Conservation (phyloP, 2,797 vertebrate genomes). For the Astyanax mexicanus region DNA sequence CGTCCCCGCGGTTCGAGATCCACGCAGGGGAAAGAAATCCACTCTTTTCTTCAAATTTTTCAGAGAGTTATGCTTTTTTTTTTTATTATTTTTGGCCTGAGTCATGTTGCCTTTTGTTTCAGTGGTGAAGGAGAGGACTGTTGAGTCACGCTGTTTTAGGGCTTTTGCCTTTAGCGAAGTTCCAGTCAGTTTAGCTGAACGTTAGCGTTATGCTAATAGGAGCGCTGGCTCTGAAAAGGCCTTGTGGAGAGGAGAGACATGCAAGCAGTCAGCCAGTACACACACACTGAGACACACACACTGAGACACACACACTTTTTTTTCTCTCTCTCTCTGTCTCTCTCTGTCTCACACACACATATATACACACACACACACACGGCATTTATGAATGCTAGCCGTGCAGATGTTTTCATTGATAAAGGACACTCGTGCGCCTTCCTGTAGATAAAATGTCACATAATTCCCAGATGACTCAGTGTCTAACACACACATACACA, state of each 20-base stretch:
- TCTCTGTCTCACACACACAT: neutral
- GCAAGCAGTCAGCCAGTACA: neutral
- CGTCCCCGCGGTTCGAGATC: neutral
- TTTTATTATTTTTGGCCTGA: neutral
- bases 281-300: too few relatives aligned
- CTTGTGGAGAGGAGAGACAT: neutral
- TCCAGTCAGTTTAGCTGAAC: slow-evolving; percentile 35
- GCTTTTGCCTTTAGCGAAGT: slow-evolving; percentile 34
- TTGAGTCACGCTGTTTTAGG: slow-evolving; percentile 35
- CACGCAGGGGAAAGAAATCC: neutral
- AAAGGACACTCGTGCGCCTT: slow-evolving; percentile 34
- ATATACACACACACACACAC: neutral
- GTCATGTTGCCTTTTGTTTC: neutral
- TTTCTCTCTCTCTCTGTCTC: neutral
- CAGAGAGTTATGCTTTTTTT: neutral
- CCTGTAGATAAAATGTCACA: slow-evolving; percentile 35
- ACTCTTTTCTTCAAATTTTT: neutral
- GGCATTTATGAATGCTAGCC: neutral
- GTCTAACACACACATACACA: slow-evolving; percentile 16
- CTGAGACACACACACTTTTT: neutral
- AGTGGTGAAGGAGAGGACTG: neutral
- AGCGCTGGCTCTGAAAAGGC: slow-evolving; percentile 17
- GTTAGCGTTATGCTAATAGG: slow-evolving; percentile 37
- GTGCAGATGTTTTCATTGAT: slow-evolving; percentile 27
- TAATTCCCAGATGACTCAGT: slow-evolving; percentile 41